A percentile compares a stretch with the other conserved stretches of the same genome.
Conservation (phyloP, 2,797 vertebrate species). For the Dryobates pubescens region DNA sequence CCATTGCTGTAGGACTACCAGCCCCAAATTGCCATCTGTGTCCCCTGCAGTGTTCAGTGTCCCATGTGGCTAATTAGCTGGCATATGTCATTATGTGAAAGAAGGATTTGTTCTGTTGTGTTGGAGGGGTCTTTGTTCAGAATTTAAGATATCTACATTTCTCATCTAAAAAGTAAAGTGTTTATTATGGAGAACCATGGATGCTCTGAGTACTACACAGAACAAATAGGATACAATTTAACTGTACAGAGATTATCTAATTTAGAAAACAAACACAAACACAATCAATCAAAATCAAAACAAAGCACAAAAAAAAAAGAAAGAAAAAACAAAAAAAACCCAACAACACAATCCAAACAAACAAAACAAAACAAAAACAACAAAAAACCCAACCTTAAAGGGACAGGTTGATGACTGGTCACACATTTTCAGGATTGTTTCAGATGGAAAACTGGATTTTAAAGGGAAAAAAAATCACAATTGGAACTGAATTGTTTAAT, state of each 20-base stretch:
- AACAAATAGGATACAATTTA: background rate
- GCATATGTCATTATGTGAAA: constrained; percentile 32
- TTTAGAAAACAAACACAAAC: background rate
- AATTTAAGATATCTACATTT: background rate
- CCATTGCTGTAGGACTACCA: constrained; percentile 34
- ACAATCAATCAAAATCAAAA: too few relatives aligned
- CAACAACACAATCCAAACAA: too few relatives aligned
- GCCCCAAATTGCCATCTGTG: constrained; percentile 59
- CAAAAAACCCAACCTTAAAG: background rate
- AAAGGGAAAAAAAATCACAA: background rate
- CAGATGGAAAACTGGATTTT: background rate
- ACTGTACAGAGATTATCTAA: background rate
- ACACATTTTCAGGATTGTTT: background rate
- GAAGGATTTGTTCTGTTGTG: constrained; percentile 35
- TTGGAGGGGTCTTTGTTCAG: background rate
- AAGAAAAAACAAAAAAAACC: background rate
- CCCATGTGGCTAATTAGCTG: constrained; percentile 48
- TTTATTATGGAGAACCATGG: background rate
- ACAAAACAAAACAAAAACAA: too few relatives aligned
- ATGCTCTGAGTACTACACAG: background rate
- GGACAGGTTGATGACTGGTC: background rate
- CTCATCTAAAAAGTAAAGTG: background rate
- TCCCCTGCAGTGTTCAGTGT: constrained; percentile 44
- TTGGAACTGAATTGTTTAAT: background rate
- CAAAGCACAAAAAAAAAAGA: too few relatives aligned